A percentile compares a stretch with the other conserved stretches of the same genome.
These are phyloP conservation scores for Dicyrtoma fusca DNA, from an alignment of 2,888 invertebrate genomes.

Conservation along the genomic window DNA sequence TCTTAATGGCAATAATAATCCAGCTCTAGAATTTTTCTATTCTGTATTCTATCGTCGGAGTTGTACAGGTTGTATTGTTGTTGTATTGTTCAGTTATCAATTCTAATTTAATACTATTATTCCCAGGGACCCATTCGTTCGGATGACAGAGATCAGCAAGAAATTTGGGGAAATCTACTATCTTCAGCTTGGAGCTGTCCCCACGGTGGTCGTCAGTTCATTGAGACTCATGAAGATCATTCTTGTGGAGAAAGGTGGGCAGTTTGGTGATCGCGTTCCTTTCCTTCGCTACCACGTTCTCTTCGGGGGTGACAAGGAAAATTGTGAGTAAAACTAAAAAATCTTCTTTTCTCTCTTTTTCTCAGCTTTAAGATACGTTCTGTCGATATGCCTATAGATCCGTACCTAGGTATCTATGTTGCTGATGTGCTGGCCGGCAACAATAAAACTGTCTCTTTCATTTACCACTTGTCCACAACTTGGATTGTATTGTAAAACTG, in stretches of 20 bases:
- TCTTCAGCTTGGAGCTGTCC: conserved; percentile 52
- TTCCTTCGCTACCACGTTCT: conserved; percentile 78
- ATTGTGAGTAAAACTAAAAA: conserved; percentile 73
- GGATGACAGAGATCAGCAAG: conserved; percentile 49
- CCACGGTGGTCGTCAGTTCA: conserved; percentile 54
- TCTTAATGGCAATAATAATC: too few relatives aligned
- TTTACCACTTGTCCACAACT: too few relatives aligned
- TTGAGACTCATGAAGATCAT: conserved; percentile 52
- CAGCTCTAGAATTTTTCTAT: too few relatives aligned
- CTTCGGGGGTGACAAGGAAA: conserved; percentile 82
- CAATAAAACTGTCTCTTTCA: too few relatives aligned
- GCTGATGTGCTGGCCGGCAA: not conserved
- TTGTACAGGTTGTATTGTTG: too few relatives aligned
- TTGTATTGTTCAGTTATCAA: too few relatives aligned
- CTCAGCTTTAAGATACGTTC: too few relatives aligned
- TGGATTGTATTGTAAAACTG: too few relatives aligned
- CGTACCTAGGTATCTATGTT: not conserved
- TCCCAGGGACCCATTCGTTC: conserved; percentile 52
- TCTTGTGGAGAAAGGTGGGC: conserved; percentile 65
- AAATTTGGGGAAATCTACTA: conserved; percentile 55
- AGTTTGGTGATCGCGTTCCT: conserved; percentile 81
- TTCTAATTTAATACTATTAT: too few relatives aligned
- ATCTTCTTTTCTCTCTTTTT: too few relatives aligned
- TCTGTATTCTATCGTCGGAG: too few relatives aligned
- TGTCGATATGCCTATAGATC: too few relatives aligned